phyloP scores from a whole-genome alignment of 1,140 invertebrate species.

The Macrosteles quadrilineatus region DNA sequence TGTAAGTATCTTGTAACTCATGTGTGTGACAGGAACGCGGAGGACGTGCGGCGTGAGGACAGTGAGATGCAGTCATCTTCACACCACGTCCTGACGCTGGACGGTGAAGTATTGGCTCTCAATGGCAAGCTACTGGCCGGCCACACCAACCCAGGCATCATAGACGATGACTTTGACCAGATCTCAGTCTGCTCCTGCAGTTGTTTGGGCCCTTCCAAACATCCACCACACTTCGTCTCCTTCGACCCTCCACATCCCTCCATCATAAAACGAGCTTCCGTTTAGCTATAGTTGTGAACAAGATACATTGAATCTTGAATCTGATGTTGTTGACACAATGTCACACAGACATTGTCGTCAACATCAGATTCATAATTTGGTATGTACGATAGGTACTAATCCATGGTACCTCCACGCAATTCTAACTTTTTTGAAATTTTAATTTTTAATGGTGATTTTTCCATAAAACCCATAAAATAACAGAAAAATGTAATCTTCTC shows the following conservation, averaged over 20 bases:
- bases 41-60: conserved; percentile 67
- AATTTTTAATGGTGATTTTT: too few relatives aligned
- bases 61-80: conserved; percentile 50
- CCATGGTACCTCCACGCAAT: too few relatives aligned
- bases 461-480: too few relatives aligned
- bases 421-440: too few relatives aligned
- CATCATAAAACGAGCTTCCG: neutral
- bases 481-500: too few relatives aligned
- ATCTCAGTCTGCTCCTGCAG: conserved; percentile 73
- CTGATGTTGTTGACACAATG: too few relatives aligned
- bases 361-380: too few relatives aligned
- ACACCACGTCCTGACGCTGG: conserved; percentile 60
- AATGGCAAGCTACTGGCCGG: conserved; percentile 64
- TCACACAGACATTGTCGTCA: too few relatives aligned
- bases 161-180: conserved; percentile 56
- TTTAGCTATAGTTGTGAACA: neutral
- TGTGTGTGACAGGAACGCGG: conserved; percentile 41
- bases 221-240: conserved; percentile 4
- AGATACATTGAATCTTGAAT: too few relatives aligned
- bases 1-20: too few relatives aligned
- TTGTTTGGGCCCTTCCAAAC: conserved; percentile 53
- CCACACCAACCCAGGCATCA: conserved; percentile 51
- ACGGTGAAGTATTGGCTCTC: conserved; percentile 78
- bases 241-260: conserved; percentile 18
- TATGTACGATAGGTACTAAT: too few relatives aligned